A percentile compares a stretch with the other conserved stretches of the same genome.
Conservation (phyloP, 2,888 invertebrate species). For the Melanophora roralis region DNA sequence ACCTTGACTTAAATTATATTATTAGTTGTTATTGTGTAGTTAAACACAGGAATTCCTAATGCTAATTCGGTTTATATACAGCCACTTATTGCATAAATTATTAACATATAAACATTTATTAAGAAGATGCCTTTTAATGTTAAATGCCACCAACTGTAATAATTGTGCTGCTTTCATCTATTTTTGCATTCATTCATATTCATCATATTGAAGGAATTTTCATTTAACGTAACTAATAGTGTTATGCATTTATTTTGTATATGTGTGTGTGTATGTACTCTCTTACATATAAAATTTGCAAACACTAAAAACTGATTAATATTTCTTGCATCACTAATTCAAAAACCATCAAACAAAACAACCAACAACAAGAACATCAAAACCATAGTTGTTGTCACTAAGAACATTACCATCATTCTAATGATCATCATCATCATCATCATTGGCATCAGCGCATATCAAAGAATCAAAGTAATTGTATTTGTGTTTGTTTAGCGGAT, state of each 20-base stretch:
- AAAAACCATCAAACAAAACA: conserved; percentile 29
- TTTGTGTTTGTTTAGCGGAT: conserved; percentile 41
- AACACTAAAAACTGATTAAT: conserved; percentile 59
- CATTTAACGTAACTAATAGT: conserved; percentile 6
- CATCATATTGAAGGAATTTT: conserved; percentile 19
- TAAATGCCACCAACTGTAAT: conserved; percentile 49
- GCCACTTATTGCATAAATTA: no score
- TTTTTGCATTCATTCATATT: conserved; percentile 28
- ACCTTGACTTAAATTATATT: no score
- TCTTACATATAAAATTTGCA: conserved; percentile 52
- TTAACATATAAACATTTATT: no score
- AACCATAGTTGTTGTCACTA: not conserved
- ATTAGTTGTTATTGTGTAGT: no score
- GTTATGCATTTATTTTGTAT: not conserved
- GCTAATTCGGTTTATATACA: no score
- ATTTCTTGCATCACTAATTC: conserved; percentile 48
- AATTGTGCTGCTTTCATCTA: conserved; percentile 44
- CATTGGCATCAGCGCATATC: conserved; percentile 28
- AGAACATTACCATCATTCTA: not conserved
- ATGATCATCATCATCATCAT: not conserved
- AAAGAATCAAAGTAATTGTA: conserved; percentile 45
- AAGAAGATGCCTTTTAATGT: not conserved
- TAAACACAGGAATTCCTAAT: no score
- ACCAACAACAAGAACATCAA: not conserved
- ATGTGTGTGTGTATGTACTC: not conserved